Base-by-base conservation (phyloP, 64 coral and sea anemone genomes). In the Stylophora pistillata region DNA sequence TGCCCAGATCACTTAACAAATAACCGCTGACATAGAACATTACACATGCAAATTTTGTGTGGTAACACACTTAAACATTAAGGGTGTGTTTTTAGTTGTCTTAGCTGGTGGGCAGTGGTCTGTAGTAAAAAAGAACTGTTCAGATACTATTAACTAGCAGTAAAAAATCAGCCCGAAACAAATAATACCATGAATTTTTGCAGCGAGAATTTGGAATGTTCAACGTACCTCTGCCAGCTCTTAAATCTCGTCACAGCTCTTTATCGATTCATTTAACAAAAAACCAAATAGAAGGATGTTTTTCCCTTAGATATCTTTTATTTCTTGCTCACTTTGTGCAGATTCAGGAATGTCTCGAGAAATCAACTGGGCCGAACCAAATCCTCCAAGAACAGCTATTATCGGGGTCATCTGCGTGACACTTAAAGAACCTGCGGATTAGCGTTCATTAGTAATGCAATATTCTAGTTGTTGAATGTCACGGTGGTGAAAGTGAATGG, bases 251-350 rank as follows among this genome's bases (percentile, higher is more conserved):
- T 11, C 31, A 58, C 30, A 82, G 27, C 3, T 52, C 28, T 60
- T 82, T 16, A 82, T 82, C 30, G 64, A n/a, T 11, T 82, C 79
- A 41, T 17, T 28, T 29, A 82, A 20, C 14, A 82, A 30, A 41
- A 64, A 66, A 64, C 79, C 79, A 21, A 82, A 82, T 32, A 65
- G 79, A 64, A 82, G 57, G 2, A 82, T 37, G 13, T 82, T 82
- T 32, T 82, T 82, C 17, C 79, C 79, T 41, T 65, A 37, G n/a
- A 82, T 82, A 30, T 82, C 59, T 16, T 52, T 82, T 7, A 64
- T 31, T 10, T 30, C 15, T 20, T 82, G 79, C 2, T 21, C 59
- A 64, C 47, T 64, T 82, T 47, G 21, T 1, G 10, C 34, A 31
- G 30, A 65, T 41, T 82, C 58, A 65, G 59, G 79, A n/a, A 82